Conservation (phyloP, 2,888 invertebrate species). For the Ophraella communa region DNA sequence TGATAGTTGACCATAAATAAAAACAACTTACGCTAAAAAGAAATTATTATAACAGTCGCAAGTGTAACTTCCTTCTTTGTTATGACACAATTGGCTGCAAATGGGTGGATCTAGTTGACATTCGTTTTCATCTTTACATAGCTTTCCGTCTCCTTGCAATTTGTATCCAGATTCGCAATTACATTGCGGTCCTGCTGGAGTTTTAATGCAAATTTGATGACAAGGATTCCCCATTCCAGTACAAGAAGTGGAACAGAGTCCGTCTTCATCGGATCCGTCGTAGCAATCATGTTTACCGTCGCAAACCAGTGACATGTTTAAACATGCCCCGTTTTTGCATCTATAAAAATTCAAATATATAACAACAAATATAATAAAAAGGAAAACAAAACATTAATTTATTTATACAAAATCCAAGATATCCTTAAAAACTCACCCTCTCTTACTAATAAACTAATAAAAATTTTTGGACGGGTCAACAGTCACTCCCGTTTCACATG, state of each 20-base stretch:
- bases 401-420: no score
- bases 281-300: constrained; percentile 69
- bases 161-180: constrained; percentile 68
- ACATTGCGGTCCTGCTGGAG: constrained; percentile 74
- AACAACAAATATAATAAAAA: constrained; percentile 6
- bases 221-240: constrained; percentile 59
- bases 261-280: constrained; percentile 75
- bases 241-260: constrained; percentile 66
- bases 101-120: constrained; percentile 64
- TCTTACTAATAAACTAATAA: no score
- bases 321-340: constrained; percentile 70
- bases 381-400: no score
- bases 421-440: no score
- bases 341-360: no score
- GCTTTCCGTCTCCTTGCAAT: constrained; percentile 61
- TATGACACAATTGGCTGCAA: constrained; percentile 73
- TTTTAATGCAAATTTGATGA: constrained; percentile 66
- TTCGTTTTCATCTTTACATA: constrained; percentile 76
- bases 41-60: constrained; percentile 70
- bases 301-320: constrained; percentile 70
- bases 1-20: not conserved
- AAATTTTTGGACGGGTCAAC: no score
- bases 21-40: constrained; percentile 60
- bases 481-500: no score
- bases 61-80: constrained; percentile 63